Conservation (phyloP, 1,140 invertebrate species). For the Diachasmimorpha longicaudata region DNA sequence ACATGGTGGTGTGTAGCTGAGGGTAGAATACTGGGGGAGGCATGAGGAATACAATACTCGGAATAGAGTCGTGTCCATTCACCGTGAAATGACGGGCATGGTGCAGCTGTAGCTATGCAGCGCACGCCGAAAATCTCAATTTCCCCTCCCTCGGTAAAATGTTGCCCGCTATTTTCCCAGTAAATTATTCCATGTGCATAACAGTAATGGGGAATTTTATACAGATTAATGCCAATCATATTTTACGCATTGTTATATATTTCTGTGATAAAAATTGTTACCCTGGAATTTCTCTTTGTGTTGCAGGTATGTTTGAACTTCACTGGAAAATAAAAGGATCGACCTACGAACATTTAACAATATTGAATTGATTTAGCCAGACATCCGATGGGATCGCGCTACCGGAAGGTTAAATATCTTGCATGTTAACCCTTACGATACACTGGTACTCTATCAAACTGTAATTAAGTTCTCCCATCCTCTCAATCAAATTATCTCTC, state of each 20-base stretch:
- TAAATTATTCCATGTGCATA: not conserved
- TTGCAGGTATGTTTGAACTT: conserved; percentile 23
- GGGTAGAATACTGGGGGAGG: not conserved
- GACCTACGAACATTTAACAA: not conserved
- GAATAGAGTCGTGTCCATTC: conserved; percentile 18
- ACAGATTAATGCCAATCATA: not conserved
- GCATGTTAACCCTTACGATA: conserved; percentile 3
- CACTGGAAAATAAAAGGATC: not conserved
- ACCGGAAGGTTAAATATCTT: conserved; percentile 34
- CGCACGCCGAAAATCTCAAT: not conserved
- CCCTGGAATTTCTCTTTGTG: conserved; percentile 11
- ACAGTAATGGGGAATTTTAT: not conserved
- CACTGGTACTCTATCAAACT: conserved; percentile 31
- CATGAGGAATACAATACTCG: not conserved
- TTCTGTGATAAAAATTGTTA: not conserved
- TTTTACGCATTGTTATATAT: not conserved
- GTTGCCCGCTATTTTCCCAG: conserved; percentile 10
- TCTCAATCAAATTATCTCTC: conserved; percentile 26
- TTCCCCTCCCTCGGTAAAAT: not conserved
- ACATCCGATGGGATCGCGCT: conserved; percentile 15
- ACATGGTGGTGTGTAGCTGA: not conserved
- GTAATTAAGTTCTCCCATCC: conserved; percentile 31
- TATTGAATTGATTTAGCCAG: conserved; percentile 27
- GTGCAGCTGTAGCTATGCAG: conserved; percentile 19
- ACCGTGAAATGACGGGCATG: conserved; percentile 21